Conservation (phyloP, 2,113 vertebrate genomes). For the Triplophysa tibetana region DNA sequence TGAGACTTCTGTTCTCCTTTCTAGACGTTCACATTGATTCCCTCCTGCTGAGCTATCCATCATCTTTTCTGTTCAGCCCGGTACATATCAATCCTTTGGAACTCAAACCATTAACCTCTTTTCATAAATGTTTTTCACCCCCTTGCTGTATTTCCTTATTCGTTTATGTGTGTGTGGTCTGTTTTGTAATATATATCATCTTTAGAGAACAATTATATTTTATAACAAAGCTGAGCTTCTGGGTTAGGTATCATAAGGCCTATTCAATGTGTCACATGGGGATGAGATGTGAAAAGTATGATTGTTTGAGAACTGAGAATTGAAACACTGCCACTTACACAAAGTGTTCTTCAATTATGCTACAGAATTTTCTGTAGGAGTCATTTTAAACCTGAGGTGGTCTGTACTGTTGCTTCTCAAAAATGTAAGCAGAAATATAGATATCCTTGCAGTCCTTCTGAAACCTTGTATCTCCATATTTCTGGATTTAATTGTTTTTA, state of each 20-base stretch:
- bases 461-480: no score
- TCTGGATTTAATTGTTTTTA: no score
- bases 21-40: slow-evolving; percentile 27
- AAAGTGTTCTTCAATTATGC: no score
- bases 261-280: no score
- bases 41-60: slow-evolving; percentile 11
- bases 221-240: not conserved
- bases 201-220: not conserved
- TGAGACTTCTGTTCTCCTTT: slow-evolving; percentile 46
- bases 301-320: no score
- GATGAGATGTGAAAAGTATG: no score
- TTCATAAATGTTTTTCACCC: not conserved
- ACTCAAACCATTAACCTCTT: slow-evolving; percentile 18
- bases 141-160: not conserved
- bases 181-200: not conserved
- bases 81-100: slow-evolving; percentile 19
- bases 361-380: no score
- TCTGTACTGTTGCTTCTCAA: no score
- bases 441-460: no score
- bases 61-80: slow-evolving; percentile 10
- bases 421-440: no score
- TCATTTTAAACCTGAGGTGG: no score
- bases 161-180: not conserved
- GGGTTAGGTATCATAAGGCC: not conserved
- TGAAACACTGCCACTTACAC: no score